phyloP scores from a whole-genome alignment of 2,888 invertebrate species.

The Chaitophorus viminalis region DNA sequence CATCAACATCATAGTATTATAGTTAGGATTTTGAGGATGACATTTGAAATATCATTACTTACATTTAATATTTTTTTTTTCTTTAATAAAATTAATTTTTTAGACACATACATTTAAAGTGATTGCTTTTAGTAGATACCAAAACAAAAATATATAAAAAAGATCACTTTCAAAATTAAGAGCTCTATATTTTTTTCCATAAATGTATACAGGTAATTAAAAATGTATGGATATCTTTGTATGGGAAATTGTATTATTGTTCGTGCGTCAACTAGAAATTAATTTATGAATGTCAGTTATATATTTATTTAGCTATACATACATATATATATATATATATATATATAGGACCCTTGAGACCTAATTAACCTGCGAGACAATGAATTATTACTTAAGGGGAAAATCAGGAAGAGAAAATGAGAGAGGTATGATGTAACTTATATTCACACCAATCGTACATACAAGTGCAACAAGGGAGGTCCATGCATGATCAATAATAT shows the following conservation, averaged over 20 bases:
- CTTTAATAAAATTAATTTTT: background rate
- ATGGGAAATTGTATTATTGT: background rate
- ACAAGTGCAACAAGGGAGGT: background rate
- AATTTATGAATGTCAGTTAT: constrained; percentile 47
- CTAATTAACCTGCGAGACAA: constrained; percentile 41
- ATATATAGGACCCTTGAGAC: constrained; percentile 30
- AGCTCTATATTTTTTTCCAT: background rate
- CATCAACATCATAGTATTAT: background rate
- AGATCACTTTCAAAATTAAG: background rate
- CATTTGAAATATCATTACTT: background rate
- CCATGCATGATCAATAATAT: background rate
- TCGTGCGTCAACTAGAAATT: background rate
- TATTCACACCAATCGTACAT: background rate
- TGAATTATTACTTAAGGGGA: constrained; percentile 26
- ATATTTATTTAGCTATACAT: no score
- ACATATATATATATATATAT: no score
- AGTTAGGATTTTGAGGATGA: background rate
- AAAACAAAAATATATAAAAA: background rate
- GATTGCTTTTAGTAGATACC: background rate
- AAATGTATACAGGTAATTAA: background rate
- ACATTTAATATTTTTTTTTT: background rate
- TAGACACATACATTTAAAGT: background rate
- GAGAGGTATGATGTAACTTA: background rate
- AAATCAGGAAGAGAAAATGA: background rate
- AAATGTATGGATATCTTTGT: background rate